Evolutionary conservation across 2,113 vertebrate genomes (phyloP), one percentile per base, ranked within the genome.

Genomic region (Paramormyrops kingsleyae): DNA sequence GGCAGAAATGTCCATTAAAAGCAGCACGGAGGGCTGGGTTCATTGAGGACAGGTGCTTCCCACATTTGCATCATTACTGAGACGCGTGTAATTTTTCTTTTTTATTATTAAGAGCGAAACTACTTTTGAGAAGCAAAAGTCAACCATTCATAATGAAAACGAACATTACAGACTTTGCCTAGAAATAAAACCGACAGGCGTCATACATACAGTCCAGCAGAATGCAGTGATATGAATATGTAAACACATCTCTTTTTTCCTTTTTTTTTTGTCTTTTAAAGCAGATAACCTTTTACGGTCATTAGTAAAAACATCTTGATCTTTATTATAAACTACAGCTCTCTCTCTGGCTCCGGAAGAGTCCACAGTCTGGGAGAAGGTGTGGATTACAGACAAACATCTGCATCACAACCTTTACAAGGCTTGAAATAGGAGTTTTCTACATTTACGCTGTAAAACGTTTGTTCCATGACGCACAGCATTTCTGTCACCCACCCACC

Each of bases 171-270:
- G 92, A 92, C 91, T 90, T 56, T 94, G 96, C 94, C 95, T 92
- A 91, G 92, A 92, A 94, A 90, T 92, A 95, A 95, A 93, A 95
- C 80, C 91, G 93, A 93, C 90, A 94, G 96, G 96, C 95, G 93
- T 93, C 92, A 92, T 94, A 96, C 95, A 96, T 96, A 95, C 93
- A 93, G 95, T 97, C 94, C 96, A 92, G 94, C 95, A 93, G 96
- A 97, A 97, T 97, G 97, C 97, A 97, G 96, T 95, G 96, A 95
- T 95, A 97, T 96, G 97, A 97, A 96, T 96, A 97, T 98, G 98
- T 98, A 99, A 99, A 97, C 97, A 99, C 98, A 98, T 97, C 97
- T 97, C 90, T 93, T 94, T 93, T 93, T 93, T 96, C 96, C 97
- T 95, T 89, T 87, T 90, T 86, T 92, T 91, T 89, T 91, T 90